A percentile compares a stretch with the other conserved stretches of the same genome.
Conservation (phyloP, 2,888 invertebrate genomes). For the Drosophila greeni region DNA sequence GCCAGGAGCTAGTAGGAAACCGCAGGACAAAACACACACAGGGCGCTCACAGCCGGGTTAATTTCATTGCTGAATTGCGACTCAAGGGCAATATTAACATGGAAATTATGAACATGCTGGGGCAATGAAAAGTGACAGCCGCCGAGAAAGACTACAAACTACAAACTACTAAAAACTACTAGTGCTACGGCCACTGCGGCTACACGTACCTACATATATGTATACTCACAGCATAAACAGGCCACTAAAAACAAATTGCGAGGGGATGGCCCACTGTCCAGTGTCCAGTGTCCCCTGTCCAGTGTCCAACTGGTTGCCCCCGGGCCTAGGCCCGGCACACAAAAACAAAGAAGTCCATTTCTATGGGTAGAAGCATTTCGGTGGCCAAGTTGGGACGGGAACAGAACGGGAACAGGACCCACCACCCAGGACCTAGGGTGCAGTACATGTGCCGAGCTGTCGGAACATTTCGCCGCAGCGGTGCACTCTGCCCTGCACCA, state of each 20-base stretch:
- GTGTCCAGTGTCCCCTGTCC: constrained; percentile 15
- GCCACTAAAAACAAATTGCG: constrained; percentile 67
- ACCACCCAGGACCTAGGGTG: constrained; percentile 1
- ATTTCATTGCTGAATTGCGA: constrained; percentile 70
- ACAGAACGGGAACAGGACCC: not conserved
- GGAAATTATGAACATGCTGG: constrained; percentile 67
- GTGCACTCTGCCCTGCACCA: constrained; percentile 47
- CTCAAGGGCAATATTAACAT: constrained; percentile 75
- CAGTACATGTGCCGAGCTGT: constrained; percentile 28
- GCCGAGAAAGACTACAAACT: constrained; percentile 42
- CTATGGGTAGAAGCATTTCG: constrained; percentile 21
- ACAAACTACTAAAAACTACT: constrained; percentile 30
- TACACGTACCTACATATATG: not conserved
- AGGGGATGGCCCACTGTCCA: constrained; percentile 22
- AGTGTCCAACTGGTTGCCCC: constrained; percentile 13
- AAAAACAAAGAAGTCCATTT: constrained; percentile 43
- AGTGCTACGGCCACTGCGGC: constrained; percentile 23
- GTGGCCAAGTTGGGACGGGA: not conserved
- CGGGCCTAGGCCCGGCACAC: constrained; percentile 41
- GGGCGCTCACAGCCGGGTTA: constrained; percentile 49
- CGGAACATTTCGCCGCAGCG: constrained; percentile 55
- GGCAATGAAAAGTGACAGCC: constrained; percentile 54
- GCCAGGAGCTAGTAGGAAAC: no score
- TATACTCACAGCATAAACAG: constrained; percentile 37
- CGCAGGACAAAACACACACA: constrained; percentile 32